Conservation (phyloP, 2,888 invertebrate genomes). For the Dynastes maya region DNA sequence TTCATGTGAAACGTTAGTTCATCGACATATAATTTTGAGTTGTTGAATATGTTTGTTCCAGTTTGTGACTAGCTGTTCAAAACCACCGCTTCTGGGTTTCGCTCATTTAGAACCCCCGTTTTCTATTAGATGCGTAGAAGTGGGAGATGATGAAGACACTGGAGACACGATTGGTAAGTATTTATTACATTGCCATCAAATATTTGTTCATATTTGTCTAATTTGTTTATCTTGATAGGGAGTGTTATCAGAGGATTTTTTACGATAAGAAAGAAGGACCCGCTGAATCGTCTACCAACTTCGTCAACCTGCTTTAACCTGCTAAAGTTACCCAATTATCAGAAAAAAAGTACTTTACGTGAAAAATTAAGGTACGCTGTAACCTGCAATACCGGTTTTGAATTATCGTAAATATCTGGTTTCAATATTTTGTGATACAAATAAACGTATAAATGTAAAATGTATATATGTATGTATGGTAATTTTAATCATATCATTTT, state of each 20-base stretch:
- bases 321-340: conserved; percentile 98
- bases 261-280: conserved; percentile 95
- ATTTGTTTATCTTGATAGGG: conserved; percentile 72
- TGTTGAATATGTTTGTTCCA: conserved; percentile 51
- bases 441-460: conserved; percentile 45
- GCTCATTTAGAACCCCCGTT: conserved; percentile 97
- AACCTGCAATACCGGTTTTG: conserved; percentile 98
- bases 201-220: background rate
- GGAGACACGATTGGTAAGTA: conserved; percentile 86
- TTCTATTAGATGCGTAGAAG: conserved; percentile 99
- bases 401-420: conserved; percentile 84
- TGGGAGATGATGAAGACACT: conserved; percentile 96
- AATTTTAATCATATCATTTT: conserved; percentile 50
- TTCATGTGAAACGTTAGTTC: background rate
- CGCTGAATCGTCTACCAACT: conserved; percentile 95
- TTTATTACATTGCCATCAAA: background rate
- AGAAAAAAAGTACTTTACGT: conserved; percentile 93
- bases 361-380: conserved; percentile 99
- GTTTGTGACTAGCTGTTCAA: conserved; percentile 91
- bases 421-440: conserved; percentile 50
- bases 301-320: conserved; percentile 99
- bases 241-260: conserved; percentile 98
- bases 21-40: too few relatives aligned
- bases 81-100: conserved; percentile 96
- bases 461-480: conserved; percentile 42